Percentiles rank a stretch among this genome's conserved stretches.
phyloP scores from a whole-genome alignment of 2,797 vertebrate species.

The Dicrostonyx torquatus region DNA sequence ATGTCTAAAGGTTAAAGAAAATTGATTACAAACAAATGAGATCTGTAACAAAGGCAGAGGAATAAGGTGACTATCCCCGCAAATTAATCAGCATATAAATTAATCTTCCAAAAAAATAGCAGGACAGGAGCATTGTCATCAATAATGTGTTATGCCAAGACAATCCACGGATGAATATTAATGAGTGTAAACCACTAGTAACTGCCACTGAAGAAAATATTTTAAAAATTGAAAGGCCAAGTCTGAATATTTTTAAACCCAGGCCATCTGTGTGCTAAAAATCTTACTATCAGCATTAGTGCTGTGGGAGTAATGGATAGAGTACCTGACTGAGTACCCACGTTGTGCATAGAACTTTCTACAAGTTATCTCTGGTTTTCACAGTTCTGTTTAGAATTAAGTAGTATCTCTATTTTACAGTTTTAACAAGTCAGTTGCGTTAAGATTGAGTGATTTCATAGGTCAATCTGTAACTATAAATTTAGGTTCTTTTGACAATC shows the following conservation, averaged over 20 bases:
- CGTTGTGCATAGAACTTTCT: not conserved
- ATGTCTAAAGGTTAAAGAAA: constrained; percentile 84
- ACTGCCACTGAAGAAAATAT: constrained; percentile 34
- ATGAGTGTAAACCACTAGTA: constrained; percentile 54
- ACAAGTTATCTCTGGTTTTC: not conserved
- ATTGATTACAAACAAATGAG: constrained; percentile 84
- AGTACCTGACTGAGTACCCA: not conserved
- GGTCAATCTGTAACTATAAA: not conserved
- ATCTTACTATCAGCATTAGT: not conserved
- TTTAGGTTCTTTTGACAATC: not conserved
- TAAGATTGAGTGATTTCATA: not conserved
- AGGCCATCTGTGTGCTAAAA: not conserved
- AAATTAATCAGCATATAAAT: constrained; percentile 87
- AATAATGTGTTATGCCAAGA: constrained; percentile 64
- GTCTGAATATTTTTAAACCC: not conserved
- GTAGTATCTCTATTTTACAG: not conserved
- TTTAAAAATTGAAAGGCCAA: constrained; percentile 43
- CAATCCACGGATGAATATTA: constrained; percentile 67
- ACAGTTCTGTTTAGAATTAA: not conserved
- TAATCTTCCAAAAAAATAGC: constrained; percentile 80
- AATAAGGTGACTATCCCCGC: constrained; percentile 70
- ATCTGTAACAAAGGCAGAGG: constrained; percentile 80
- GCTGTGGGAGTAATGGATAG: not conserved
- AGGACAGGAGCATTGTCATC: constrained; percentile 75
- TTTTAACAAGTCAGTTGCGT: not conserved